phyloP scores from a whole-genome alignment of 2,797 vertebrate genomes.

The Melanogrammus aeglefinus region DNA sequence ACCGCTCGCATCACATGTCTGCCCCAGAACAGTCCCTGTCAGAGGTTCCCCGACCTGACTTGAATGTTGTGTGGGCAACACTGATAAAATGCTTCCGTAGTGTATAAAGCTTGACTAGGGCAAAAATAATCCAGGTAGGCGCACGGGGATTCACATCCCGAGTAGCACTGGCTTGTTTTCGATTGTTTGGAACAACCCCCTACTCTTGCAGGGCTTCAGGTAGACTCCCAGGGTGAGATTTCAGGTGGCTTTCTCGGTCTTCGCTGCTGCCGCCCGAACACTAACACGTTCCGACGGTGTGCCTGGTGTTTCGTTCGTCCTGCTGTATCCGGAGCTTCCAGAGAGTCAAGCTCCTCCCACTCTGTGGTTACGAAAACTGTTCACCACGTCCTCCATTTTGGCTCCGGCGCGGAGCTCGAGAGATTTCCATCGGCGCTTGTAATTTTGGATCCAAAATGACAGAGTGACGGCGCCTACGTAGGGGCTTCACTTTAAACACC shows the following conservation, averaged over 20 bases:
- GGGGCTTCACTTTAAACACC: constrained; percentile 21
- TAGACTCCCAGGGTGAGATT: no score
- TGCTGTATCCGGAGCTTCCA: constrained; percentile 54
- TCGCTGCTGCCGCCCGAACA: no score
- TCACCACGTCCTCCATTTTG: constrained; percentile 67
- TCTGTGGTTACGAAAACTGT: constrained; percentile 69
- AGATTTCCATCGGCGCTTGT: constrained; percentile 6
- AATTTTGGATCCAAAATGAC: constrained; percentile 73
- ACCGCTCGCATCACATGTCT: constrained; percentile 36
- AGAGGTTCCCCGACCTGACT: no score
- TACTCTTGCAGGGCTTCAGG: no score
- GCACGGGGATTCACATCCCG: constrained; percentile 37
- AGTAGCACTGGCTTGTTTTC: constrained; percentile 19
- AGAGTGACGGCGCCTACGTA: constrained; percentile 35
- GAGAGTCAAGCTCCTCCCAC: constrained; percentile 69
- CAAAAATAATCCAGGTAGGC: constrained; percentile 47
- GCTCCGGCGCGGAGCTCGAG: constrained; percentile 46
- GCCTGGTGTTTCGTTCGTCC: no score
- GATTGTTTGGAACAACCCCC: neutral
- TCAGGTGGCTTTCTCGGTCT: no score
- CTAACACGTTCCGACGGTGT: no score
- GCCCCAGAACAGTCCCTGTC: neutral
- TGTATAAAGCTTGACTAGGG: constrained; percentile 33
- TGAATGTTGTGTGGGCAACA: neutral
- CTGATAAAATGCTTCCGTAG: constrained; percentile 7